A percentile compares a stretch with the other conserved stretches of the same genome.
These are phyloP conservation scores for Heliconius aoede DNA, from an alignment of 2,888 invertebrate species.

Conservation along the genomic window DNA sequence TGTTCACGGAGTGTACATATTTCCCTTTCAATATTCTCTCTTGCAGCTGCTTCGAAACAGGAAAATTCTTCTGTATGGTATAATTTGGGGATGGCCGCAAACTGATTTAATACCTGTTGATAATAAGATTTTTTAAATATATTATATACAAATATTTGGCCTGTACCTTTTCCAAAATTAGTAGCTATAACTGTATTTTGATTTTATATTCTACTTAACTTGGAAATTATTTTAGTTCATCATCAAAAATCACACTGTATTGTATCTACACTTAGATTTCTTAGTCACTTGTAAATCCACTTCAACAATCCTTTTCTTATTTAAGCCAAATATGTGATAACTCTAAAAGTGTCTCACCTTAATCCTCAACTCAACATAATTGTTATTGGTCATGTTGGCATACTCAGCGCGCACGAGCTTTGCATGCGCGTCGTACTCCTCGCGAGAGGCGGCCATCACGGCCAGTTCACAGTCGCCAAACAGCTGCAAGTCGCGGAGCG, in stretches of 20 bases:
- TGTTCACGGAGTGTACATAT: conserved; percentile 67
- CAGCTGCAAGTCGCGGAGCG: conserved; percentile 67
- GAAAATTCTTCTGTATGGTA: conserved; percentile 73
- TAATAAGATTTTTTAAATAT: too few relatives aligned
- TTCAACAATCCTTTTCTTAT: too few relatives aligned
- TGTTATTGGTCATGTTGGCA: conserved; percentile 59
- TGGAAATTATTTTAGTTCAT: too few relatives aligned
- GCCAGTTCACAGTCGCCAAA: conserved; percentile 77
- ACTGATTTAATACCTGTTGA: conserved; percentile 71
- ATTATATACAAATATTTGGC: too few relatives aligned
- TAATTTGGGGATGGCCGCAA: conserved; percentile 69
- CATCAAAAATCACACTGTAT: too few relatives aligned
- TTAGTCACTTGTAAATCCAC: too few relatives aligned
- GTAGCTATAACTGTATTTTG: too few relatives aligned
- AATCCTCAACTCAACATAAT: conserved; percentile 63
- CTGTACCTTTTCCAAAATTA: too few relatives aligned
- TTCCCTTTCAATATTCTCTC: conserved; percentile 74
- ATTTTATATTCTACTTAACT: too few relatives aligned
- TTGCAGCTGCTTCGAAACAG: conserved; percentile 67
- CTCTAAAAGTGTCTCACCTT: conserved; percentile 7
- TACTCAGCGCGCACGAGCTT: conserved; percentile 73
- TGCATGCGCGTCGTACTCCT: conserved; percentile 72
- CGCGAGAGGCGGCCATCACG: conserved; percentile 67
- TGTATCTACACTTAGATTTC: too few relatives aligned
- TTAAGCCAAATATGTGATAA: too few relatives aligned